Percentiles rank a stretch among this genome's conserved stretches.
Conservation (phyloP, 2,797 vertebrate species). For the Premnoplex brunnescens region DNA sequence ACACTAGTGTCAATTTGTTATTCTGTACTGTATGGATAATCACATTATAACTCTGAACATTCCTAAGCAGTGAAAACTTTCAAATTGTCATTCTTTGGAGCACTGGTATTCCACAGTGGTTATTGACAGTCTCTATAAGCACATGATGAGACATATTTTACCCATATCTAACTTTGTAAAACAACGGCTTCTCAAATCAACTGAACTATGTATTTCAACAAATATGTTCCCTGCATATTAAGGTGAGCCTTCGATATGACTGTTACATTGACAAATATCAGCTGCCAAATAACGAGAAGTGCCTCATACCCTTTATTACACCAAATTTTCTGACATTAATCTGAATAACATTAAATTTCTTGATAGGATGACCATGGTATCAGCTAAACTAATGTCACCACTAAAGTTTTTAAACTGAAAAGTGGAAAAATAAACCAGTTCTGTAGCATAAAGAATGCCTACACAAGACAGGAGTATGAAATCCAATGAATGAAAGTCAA, state of each 20-base stretch:
- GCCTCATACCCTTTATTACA: neutral
- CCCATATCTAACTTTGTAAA: neutral
- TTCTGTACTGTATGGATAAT: neutral
- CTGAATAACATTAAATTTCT: neutral
- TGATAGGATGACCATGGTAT: neutral
- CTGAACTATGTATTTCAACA: neutral
- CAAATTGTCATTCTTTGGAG: neutral
- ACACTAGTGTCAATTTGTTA: neutral
- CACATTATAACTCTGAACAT: neutral
- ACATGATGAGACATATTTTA: neutral
- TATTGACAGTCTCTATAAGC: neutral
- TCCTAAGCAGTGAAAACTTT: neutral
- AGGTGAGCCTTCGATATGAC: neutral
- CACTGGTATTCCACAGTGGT: neutral
- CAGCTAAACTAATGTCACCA: neutral
- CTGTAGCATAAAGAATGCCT: neutral
- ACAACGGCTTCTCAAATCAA: neutral
- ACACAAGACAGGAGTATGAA: neutral
- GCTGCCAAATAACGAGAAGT: neutral
- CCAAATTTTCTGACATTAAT: neutral
- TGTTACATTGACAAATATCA: neutral
- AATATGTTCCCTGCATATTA: neutral
- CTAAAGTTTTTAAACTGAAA: neutral
- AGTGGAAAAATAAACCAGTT: neutral
- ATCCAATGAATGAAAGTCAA: neutral